A percentile compares a stretch with the other conserved stretches of the same genome.
Evolutionary conservation across 2,797 vertebrate species (phyloP).

Genomic region (Neostethus bicornis): DNA sequence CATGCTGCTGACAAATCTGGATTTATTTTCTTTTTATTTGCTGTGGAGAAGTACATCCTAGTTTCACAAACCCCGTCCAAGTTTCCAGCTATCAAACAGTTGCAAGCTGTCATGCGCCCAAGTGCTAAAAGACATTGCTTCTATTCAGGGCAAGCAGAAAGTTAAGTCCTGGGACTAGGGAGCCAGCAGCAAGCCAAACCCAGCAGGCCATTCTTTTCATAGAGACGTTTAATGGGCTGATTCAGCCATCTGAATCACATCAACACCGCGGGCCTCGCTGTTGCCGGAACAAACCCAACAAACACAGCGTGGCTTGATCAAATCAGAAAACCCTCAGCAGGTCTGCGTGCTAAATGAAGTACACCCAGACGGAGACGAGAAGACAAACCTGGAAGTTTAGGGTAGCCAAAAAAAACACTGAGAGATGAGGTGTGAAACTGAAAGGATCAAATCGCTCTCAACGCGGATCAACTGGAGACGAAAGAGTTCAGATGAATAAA

Average conservation of each 20-base stretch:
- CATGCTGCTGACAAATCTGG: not conserved
- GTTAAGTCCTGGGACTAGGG: slow-evolving; percentile 49
- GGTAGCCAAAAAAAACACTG: slow-evolving; percentile 19
- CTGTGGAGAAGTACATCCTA: slow-evolving; percentile 14
- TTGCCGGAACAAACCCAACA: slow-evolving; percentile 59
- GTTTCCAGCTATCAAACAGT: slow-evolving; percentile 53
- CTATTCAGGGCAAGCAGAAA: slow-evolving; percentile 36
- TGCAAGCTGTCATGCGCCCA: slow-evolving; percentile 37
- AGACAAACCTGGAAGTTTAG: slow-evolving; percentile 27
- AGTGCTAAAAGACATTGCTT: slow-evolving; percentile 43
- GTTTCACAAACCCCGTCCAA: slow-evolving; percentile 15
- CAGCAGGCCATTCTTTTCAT: slow-evolving; percentile 50
- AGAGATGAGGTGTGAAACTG: slow-evolving; percentile 14
- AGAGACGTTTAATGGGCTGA: slow-evolving; percentile 51
- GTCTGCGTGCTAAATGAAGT: slow-evolving; percentile 34
- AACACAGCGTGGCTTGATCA: slow-evolving; percentile 61
- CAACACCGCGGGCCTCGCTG: slow-evolving; percentile 57
- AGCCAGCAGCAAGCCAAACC: slow-evolving; percentile 38
- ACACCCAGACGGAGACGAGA: slow-evolving; percentile 20
- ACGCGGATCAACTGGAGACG: slow-evolving; percentile 14
- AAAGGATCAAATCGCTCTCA: too few species aligned
- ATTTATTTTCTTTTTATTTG: slow-evolving; percentile 9
- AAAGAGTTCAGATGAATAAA: slow-evolving; percentile 20
- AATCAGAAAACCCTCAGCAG: slow-evolving; percentile 46
- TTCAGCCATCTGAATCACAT: slow-evolving; percentile 58